Percentiles rank a stretch among this genome's conserved stretches.
Evolutionary conservation across 2,888 invertebrate genomes (phyloP).

Genomic region (Perdita meconis): DNA sequence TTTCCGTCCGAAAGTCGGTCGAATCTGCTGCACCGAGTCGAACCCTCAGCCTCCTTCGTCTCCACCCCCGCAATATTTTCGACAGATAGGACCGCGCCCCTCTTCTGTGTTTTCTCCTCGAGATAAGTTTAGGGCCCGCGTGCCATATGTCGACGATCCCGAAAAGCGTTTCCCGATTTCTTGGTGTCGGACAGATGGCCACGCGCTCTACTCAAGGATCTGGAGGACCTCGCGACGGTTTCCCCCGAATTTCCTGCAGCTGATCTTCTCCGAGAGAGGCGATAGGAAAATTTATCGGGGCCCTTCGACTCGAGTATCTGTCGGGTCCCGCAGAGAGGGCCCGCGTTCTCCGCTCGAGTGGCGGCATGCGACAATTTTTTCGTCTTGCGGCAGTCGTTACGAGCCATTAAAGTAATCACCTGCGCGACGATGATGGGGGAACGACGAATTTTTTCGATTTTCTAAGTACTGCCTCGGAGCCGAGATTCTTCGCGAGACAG

Average conservation of each 20-base stretch:
- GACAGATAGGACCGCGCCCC: conserved; percentile 37
- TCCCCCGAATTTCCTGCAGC: conserved; percentile 32
- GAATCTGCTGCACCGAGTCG: conserved; percentile 8
- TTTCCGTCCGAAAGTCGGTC: conserved; percentile 22
- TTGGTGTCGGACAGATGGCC: conserved; percentile 77
- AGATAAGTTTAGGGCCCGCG: conserved; percentile 75
- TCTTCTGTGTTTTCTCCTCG: conserved; percentile 50
- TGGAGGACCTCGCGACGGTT: conserved; percentile 37
- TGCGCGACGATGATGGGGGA: conserved; percentile 74
- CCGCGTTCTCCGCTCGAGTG: not conserved
- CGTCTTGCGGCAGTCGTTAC: conserved; percentile 72
- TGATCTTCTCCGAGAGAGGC: not conserved
- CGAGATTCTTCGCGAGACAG: not conserved
- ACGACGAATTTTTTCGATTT: conserved; percentile 9
- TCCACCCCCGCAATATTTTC: conserved; percentile 47
- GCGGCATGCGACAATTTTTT: conserved; percentile 63
- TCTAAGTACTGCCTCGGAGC: not conserved
- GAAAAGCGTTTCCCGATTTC: conserved; percentile 77
- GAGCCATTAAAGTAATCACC: conserved; percentile 79
- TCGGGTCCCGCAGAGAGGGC: not conserved
- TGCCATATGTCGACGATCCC: conserved; percentile 79
- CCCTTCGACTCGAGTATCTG: not conserved
- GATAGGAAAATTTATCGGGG: conserved; percentile 21
- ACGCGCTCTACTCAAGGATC: conserved; percentile 48
- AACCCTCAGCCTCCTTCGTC: not conserved